phyloP scores from a whole-genome alignment of 2,113 vertebrate species.

The Gorilla gorilla region DNA sequence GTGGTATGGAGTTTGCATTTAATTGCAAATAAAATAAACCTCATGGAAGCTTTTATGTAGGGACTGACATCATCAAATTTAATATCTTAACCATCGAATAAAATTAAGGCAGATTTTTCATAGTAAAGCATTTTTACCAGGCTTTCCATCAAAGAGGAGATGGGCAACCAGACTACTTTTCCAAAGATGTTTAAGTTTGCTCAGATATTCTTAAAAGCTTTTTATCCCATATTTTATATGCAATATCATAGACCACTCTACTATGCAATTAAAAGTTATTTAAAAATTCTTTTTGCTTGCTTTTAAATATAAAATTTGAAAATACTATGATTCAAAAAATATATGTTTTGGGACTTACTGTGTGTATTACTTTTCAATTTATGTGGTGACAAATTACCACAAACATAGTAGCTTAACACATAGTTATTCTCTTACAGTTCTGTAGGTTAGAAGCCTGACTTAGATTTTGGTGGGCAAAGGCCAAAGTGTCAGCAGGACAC shows the following conservation, averaged over 20 bases:
- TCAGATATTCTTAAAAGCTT: neutral
- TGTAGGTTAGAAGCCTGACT: neutral
- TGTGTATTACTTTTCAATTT: neutral
- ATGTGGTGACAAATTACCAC: neutral
- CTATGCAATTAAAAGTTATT: conserved; percentile 2
- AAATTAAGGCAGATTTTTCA: neutral
- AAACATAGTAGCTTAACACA: neutral
- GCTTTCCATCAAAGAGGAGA: neutral
- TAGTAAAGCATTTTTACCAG: neutral
- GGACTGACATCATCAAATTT: neutral
- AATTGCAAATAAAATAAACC: neutral
- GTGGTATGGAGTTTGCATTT: neutral
- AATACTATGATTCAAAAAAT: neutral
- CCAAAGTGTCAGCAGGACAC: neutral
- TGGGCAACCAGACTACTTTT: neutral
- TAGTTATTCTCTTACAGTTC: neutral
- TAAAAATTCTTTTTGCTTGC: neutral
- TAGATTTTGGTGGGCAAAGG: neutral
- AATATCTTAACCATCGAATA: conserved; percentile 2
- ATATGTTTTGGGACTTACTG: neutral
- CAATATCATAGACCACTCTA: neutral
- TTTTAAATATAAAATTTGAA: neutral
- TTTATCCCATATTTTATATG: neutral
- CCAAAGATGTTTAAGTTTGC: conserved; percentile 16
- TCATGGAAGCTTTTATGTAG: neutral